phyloP scores from a whole-genome alignment of 2,888 invertebrate genomes.

The Pilophorus perplexus region DNA sequence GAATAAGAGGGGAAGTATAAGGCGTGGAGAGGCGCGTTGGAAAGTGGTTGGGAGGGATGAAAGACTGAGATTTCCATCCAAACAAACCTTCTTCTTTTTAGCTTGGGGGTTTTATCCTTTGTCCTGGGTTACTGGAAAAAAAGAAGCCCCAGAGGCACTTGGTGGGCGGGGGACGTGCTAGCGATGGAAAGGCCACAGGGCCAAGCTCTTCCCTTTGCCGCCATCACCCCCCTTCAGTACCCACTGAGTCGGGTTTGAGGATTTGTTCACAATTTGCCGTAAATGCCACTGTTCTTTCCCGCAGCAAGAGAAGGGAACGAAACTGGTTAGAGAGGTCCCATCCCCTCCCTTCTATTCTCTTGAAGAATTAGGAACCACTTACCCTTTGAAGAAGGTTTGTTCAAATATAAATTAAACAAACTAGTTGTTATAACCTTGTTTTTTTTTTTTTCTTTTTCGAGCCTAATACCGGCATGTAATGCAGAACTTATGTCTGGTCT shows the following conservation, averaged over 20 bases:
- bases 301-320: slow-evolving; percentile 2
- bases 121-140: slow-evolving; percentile 21
- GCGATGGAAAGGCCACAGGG: neutral
- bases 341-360: neutral
- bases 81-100: slow-evolving; percentile 26
- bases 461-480: too few species aligned
- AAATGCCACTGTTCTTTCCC: slow-evolving; percentile 5
- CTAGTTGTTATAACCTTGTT: too few species aligned
- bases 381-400: too few species aligned
- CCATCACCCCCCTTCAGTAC: neutral
- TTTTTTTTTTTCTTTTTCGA: too few species aligned
- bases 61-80: slow-evolving; percentile 39
- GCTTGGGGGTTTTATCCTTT: slow-evolving; percentile 28
- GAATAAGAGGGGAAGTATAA: neutral
- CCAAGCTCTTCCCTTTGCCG: slow-evolving; percentile 12
- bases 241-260: slow-evolving; percentile 11
- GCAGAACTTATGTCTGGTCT: too few species aligned
- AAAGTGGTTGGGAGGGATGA: slow-evolving; percentile 11
- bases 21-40: slow-evolving; percentile 10
- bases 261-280: slow-evolving; percentile 37
- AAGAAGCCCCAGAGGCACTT: neutral
- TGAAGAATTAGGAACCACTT: neutral
- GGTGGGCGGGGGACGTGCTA: neutral
- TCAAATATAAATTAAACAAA: too few species aligned
- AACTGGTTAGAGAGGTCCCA: neutral